Evolutionary conservation across 2,888 invertebrate genomes (phyloP), one percentile per base, ranked within the genome.

Genomic region (Poecilobothrus nobilitatus): DNA sequence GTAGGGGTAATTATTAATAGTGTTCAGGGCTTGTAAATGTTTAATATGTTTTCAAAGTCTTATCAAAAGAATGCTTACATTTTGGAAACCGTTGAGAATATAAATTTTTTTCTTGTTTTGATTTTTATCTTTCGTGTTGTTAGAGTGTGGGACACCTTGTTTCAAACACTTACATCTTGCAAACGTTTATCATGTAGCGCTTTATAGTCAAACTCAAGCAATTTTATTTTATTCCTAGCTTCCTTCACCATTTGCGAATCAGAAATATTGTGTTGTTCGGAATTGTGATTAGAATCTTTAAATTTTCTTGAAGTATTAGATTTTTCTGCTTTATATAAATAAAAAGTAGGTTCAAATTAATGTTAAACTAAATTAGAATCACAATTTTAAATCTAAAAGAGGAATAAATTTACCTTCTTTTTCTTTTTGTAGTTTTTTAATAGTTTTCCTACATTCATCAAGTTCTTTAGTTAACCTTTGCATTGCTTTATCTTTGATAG

Each of bases 191-290:
- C 89, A 78, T 92, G 91, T 74, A 92, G 80, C 71, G 86, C 82
- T 78, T 90, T 89, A 75, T 90, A 89, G 76, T 92, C 92, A 71
- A 88, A 88, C 75, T 91, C 91, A 34, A 91, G 86, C 68, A 88
- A 83, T 76, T 87, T 88, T 65, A 91, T 83, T 73, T 90, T 90
- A 73, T 90, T 88, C 22, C 87, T 78, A 12, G 81, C 81, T 73
- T 82, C 80, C 71, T 78, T 80, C 18, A 82, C 71, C 18, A 79
- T 76, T 70, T 79, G 79, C 33, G 70, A 75, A 72, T 84, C 83
- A 18, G 70, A 71, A 22, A 67, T 66, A 37, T 78, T 77, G 70
- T 75, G 79, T 63, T 79, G 78, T 67, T 78, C 76, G 20, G 79
- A 77, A 72, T 80, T 83, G 27, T 82, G 79, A 68, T 76, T 73